phyloP scores from a whole-genome alignment of 2,888 invertebrate genomes.

The Patella pellucida region DNA sequence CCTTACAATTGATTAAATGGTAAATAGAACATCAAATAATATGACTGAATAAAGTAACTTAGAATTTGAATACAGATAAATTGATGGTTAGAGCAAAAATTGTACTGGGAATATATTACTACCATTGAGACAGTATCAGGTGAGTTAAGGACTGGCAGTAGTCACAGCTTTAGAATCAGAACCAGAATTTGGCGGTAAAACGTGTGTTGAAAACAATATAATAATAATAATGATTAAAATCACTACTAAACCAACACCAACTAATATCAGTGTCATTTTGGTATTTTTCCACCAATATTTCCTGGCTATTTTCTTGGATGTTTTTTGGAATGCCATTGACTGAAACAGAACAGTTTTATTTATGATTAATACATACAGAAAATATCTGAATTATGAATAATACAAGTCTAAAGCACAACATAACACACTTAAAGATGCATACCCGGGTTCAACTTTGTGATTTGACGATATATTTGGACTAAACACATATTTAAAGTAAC shows the following conservation, averaged over 20 bases:
- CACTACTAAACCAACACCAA: conserved; percentile 55
- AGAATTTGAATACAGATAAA: too few relatives aligned
- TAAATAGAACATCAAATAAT: too few relatives aligned
- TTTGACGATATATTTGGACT: too few relatives aligned
- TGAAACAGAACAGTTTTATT: conserved; percentile 38
- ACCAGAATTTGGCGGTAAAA: conserved; percentile 47
- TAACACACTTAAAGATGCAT: too few relatives aligned
- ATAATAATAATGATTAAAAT: conserved; percentile 62
- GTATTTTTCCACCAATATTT: conserved; percentile 70
- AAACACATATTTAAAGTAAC: too few relatives aligned
- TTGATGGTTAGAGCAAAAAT: too few relatives aligned
- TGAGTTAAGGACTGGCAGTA: conserved; percentile 18
- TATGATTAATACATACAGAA: neutral
- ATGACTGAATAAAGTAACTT: too few relatives aligned
- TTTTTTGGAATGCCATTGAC: conserved; percentile 66
- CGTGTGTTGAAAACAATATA: conserved; percentile 63
- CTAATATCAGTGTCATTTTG: conserved; percentile 68
- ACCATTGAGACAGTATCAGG: too few relatives aligned
- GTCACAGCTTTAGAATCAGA: conserved; percentile 26
- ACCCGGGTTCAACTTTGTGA: too few relatives aligned
- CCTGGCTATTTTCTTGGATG: conserved; percentile 60
- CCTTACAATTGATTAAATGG: too few relatives aligned
- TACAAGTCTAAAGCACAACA: neutral
- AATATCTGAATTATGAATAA: neutral
- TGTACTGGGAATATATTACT: too few relatives aligned